Percentiles rank a stretch among this genome's conserved stretches.
Evolutionary conservation across 2,113 vertebrate species (phyloP).

Genomic region (Sapayoa aenigma): DNA sequence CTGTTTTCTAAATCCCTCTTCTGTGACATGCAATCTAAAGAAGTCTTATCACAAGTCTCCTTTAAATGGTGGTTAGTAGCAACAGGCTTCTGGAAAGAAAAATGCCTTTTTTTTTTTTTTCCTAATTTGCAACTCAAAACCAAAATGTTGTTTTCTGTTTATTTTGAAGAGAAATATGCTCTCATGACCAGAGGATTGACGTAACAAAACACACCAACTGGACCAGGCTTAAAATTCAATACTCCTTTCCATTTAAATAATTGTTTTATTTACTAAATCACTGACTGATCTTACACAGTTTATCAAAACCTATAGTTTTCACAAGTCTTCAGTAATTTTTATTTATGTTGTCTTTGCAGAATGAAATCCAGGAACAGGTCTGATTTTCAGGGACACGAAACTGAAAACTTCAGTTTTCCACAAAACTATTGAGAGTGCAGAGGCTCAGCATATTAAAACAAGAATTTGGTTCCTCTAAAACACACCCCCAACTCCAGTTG

Average conservation of each 20-base stretch:
- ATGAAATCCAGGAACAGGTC: not conserved
- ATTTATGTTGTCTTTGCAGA: not conserved
- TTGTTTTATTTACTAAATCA: not conserved
- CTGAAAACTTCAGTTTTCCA: not conserved
- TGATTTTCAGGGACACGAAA: not conserved
- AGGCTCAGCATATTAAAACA: not conserved
- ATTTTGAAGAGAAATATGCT: not conserved
- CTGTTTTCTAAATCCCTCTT: not conserved
- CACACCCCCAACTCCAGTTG: not conserved
- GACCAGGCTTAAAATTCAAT: not conserved
- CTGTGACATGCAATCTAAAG: not conserved
- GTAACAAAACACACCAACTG: not conserved
- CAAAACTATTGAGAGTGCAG: not conserved
- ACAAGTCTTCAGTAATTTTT: not conserved
- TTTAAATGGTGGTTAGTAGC: not conserved
- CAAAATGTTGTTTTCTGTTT: not conserved
- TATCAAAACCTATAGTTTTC: not conserved
- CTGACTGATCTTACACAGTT: not conserved
- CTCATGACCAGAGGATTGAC: not conserved
- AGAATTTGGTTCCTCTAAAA: not conserved
- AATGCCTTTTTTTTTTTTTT: not conserved
- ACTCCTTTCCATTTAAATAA: not conserved
- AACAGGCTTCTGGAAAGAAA: not conserved
- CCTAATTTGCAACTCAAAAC: not conserved
- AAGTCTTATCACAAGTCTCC: not conserved